Percentiles rank a stretch among this genome's conserved stretches.
These are phyloP conservation scores for Oligia fasciuncula DNA, from an alignment of 2,888 invertebrate genomes.

Conservation along the genomic window DNA sequence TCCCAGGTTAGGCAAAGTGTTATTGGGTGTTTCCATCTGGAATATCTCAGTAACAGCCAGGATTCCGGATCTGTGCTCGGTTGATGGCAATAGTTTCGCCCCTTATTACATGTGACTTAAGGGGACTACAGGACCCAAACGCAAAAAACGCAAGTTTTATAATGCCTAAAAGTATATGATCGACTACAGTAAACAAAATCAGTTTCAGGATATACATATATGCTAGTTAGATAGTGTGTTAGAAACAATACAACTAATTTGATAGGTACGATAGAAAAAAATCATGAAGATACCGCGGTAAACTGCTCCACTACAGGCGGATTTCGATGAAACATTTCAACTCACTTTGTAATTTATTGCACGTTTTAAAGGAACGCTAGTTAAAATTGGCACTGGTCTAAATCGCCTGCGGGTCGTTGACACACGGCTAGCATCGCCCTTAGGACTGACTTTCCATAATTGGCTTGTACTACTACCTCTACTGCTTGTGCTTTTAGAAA, in stretches of 20 bases:
- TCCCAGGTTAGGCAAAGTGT: background rate
- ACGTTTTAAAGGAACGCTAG: background rate
- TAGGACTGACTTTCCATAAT: conserved; percentile 1
- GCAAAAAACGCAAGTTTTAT: too few relatives aligned
- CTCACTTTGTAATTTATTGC: background rate
- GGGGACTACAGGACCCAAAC: too few relatives aligned
- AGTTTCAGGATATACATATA: too few relatives aligned
- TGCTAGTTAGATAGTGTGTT: too few relatives aligned
- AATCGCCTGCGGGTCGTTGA: conserved; percentile 37
- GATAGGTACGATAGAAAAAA: too few relatives aligned
- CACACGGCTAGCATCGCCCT: conserved; percentile 16
- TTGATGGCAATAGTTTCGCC: background rate
- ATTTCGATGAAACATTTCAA: background rate
- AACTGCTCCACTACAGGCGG: too few relatives aligned
- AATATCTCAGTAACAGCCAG: background rate
- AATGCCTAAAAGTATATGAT: too few relatives aligned
- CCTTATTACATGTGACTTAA: background rate
- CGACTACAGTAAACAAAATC: too few relatives aligned
- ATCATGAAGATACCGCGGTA: too few relatives aligned
- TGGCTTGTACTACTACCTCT: background rate
- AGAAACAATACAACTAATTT: too few relatives aligned
- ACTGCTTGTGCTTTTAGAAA: background rate
- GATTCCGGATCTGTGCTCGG: background rate
- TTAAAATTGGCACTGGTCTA: conserved; percentile 35
- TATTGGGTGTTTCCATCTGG: background rate